A percentile compares a stretch with the other conserved stretches of the same genome.
Conservation (phyloP, 2,113 vertebrate genomes). For the Marmota monax region DNA sequence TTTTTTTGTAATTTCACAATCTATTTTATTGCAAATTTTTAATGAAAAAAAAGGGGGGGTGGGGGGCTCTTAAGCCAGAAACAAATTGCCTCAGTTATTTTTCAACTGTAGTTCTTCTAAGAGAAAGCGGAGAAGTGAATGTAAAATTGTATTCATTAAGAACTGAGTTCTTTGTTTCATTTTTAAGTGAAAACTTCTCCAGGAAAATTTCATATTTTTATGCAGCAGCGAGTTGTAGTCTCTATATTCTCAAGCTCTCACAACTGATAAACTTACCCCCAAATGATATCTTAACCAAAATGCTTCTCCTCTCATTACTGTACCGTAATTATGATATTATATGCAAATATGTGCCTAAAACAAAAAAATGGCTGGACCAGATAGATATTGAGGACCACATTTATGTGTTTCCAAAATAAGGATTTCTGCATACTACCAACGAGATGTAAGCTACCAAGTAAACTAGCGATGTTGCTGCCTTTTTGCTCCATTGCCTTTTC, state of each 20-base stretch:
- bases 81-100: slow-evolving; percentile 34
- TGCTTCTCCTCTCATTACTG: background rate
- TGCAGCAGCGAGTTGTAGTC: background rate
- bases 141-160: slow-evolving; percentile 53
- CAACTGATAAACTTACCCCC: slow-evolving; percentile 28
- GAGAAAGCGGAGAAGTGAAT: background rate
- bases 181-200: background rate
- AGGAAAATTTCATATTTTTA: slow-evolving; percentile 38
- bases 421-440: background rate
- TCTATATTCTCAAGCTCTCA: slow-evolving; percentile 59
- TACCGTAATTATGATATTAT: slow-evolving; percentile 49
- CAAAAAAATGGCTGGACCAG: slow-evolving; percentile 26
- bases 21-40: slow-evolving; percentile 70
- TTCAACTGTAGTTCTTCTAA: slow-evolving; percentile 34
- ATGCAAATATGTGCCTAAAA: slow-evolving; percentile 46
- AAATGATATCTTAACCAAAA: slow-evolving; percentile 53
- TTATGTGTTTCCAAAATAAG: slow-evolving; percentile 27
- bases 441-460: slow-evolving; percentile 11
- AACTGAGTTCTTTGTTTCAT: slow-evolving; percentile 77
- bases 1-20: slow-evolving; percentile 80
- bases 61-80: background rate
- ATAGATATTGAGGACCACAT: background rate
- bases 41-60: background rate
- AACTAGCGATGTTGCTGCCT: slow-evolving; percentile 51
- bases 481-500: slow-evolving; percentile 82